phyloP scores from a whole-genome alignment of 64 coral and sea anemone genomes.

The Actinia equina region DNA sequence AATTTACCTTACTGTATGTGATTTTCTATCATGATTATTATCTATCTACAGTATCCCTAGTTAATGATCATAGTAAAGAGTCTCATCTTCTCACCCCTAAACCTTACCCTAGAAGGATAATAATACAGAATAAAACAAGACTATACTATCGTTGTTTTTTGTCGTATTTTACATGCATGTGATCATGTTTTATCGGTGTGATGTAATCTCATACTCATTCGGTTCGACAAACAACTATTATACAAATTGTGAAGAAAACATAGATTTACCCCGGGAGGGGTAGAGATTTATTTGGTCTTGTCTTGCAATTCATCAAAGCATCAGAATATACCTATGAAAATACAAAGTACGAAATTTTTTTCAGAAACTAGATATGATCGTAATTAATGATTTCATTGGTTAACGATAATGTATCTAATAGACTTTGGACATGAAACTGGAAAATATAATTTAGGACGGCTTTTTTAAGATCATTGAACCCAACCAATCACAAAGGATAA shows the following conservation, averaged over 20 bases:
- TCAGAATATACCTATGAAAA: not conserved
- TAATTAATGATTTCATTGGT: too few species aligned
- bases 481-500: too few species aligned
- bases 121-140: not conserved
- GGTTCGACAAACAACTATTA: not conserved
- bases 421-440: too few species aligned
- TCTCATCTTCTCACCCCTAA: not conserved
- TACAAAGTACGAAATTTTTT: not conserved
- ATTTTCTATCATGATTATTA: not conserved
- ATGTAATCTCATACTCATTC: not conserved
- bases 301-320: not conserved
- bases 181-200: not conserved
- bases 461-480: too few species aligned
- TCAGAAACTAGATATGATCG: not conserved
- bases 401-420: not conserved
- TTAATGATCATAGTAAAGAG: not conserved
- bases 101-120: not conserved
- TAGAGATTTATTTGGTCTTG: not conserved
- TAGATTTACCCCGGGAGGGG: not conserved
- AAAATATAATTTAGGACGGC: too few species aligned
- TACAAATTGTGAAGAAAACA: slow-evolving; percentile 11
- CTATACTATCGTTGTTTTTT: not conserved
- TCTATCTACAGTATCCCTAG: not conserved
- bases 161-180: not conserved
- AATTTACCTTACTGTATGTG: not conserved